Base-by-base conservation (phyloP, 2,888 invertebrate genomes). In the Epistrophe grossulariae region DNA sequence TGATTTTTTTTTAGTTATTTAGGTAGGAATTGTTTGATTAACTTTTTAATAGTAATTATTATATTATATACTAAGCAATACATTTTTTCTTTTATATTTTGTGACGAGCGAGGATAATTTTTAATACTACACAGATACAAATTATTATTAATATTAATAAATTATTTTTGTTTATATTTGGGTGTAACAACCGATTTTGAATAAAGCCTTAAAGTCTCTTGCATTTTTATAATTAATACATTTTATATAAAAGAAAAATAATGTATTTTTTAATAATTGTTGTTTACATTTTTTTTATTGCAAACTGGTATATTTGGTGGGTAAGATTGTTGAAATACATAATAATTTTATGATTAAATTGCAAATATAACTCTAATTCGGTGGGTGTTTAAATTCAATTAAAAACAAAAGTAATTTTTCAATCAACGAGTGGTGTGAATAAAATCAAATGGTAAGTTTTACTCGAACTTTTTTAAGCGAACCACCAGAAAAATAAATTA, bases 241-340 rank as follows among this genome's bases (percentile, higher is more conserved):
- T 50, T 50, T 19, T 13, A 15, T 6, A 68, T 1, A 50, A 50
- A 66, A 7, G 31, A 35, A 48, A 35, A 5, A 50, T 13, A 71
- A 24, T 64, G 50, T 1, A 17, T 7, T 50, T 19, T 60, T 70
- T 50, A 8, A 55, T 45, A 4, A 59, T 78, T 70, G 60, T 9
- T 13, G 17, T 68, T 59, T 38, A 70, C 28, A 19, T 19, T 60
- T 17, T 60, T 17, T 43, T 19, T 52, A 55, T 62, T 71, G 62
- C 62, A 71, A 74, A 60, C 60, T 74, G 52, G 19, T 50, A 55
- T 17, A 59, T 52, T 81, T 81, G 80, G 80, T 81, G 80, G 80
- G 74, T 62, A 60, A 81, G 74, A 81, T 70, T 81, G 24, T 64
- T 76, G 9, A 71, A 71, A 70, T 48, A 55, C 15, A 31, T 55